phyloP scores from a whole-genome alignment of 2,888 invertebrate genomes.

The Synanthedon myopaeformis region DNA sequence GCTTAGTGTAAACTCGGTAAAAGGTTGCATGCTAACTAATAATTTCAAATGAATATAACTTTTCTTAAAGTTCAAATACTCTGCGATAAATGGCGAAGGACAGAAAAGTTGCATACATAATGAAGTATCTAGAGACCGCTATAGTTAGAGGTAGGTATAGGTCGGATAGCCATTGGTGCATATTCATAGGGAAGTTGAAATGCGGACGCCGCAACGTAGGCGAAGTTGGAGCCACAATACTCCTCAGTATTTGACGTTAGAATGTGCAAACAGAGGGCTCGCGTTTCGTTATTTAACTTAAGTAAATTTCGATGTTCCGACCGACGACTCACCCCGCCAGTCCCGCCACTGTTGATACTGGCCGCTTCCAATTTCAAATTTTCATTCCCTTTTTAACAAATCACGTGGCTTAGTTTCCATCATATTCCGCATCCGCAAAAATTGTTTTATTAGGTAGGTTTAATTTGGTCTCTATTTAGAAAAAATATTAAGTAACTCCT shows the following conservation, averaged over 20 bases:
- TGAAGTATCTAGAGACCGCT: neutral
- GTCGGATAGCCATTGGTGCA: constrained; percentile 35
- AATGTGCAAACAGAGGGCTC: constrained; percentile 59
- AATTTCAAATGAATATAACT: no score
- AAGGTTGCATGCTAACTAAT: no score
- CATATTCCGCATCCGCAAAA: no score
- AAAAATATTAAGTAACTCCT: no score
- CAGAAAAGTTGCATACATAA: neutral
- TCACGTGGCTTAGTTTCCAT: neutral
- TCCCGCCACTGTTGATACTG: constrained; percentile 43
- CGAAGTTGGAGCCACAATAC: constrained; percentile 26
- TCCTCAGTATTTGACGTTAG: constrained; percentile 49
- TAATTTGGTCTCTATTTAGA: no score
- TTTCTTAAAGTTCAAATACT: neutral
- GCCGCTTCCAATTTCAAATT: constrained; percentile 35
- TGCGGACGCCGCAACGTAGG: constrained; percentile 41
- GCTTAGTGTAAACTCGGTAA: no score
- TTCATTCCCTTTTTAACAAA: neutral
- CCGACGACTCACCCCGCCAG: constrained; percentile 4
- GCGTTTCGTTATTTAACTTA: constrained; percentile 67
- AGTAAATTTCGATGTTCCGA: constrained; percentile 68
- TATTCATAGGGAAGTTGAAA: constrained; percentile 45
- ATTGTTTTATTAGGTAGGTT: no score
- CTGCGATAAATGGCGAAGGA: neutral
- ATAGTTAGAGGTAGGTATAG: constrained; percentile 12